Evolutionary conservation across 2,113 vertebrate genomes (phyloP), one percentile per base, ranked within the genome.

Genomic region (Pluvialis apricaria): DNA sequence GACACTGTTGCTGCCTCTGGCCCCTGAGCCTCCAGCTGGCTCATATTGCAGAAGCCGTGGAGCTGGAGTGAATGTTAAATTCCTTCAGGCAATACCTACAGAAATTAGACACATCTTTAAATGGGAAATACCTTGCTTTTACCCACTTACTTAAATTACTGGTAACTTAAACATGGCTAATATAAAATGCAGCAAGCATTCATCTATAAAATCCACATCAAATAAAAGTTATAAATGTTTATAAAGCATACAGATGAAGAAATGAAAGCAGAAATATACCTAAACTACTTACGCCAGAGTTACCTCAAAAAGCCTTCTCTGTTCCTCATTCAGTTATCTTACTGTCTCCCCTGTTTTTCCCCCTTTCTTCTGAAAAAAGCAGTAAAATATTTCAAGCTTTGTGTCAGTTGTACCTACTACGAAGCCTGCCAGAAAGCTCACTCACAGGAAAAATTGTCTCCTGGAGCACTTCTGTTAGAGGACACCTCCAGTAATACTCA

Each of bases 21-120:
- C 3, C 13, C 34, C 44, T 44, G 26, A 57, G 38, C 5, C 10
- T 60, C 29, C 20, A 20, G 32, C 16, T 51, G 29, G 40, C 4
- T 81, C 5, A 3, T 10, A 4, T 1, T 1, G 29, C 28, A 60
- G 28, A 51, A 64, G 4, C 8, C 1, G 0, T 3, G 20, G 57
- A 34, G 18, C 15, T 51, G 40, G 26, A 80, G 4, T 1, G 1
- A 9, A 2, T 1, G 10, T 9, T 31, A 21, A 62, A 42, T 10
- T 91, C 16, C 52, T 68, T 75, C 61, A 81, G 22, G 21, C 2
- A 49, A 21, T 15, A 31, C 14, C n/a, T 68, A 20, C 10, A 65
- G 26, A 81, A 72, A 81, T 42, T 44, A 3, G 9, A 12, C 21
- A 10, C 1, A 1, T 19, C 31, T 58, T 73, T 58, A 54, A 36